These are phyloP conservation scores for Eilema sororculum DNA, from an alignment of 2,888 invertebrate species.

Conservation along the genomic window DNA sequence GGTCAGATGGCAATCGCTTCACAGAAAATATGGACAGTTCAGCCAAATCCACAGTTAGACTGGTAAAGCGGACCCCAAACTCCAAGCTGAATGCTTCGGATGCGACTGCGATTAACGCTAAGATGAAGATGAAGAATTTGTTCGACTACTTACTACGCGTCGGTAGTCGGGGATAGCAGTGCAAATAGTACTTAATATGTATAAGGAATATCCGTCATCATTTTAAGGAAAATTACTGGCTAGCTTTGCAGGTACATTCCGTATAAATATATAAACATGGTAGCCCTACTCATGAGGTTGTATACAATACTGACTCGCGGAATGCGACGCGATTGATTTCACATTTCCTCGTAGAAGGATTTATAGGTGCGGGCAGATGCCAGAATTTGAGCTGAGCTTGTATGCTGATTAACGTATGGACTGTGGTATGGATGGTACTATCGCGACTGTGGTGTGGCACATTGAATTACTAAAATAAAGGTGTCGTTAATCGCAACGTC, in stretches of 20 bases:
- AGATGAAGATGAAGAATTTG: too few relatives aligned
- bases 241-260: background rate
- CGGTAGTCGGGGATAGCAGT: too few relatives aligned
- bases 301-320: conserved; percentile 27
- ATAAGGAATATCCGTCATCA: too few relatives aligned
- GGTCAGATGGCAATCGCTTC: too few relatives aligned
- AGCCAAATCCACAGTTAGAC: too few relatives aligned
- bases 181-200: too few relatives aligned
- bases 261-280: background rate
- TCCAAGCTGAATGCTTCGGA: too few relatives aligned
- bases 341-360: conserved; percentile 47
- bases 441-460: background rate
- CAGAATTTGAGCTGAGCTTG: conserved; percentile 15
- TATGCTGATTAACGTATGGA: too few relatives aligned
- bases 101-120: too few relatives aligned
- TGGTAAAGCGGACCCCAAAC: too few relatives aligned
- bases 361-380: conserved; percentile 29
- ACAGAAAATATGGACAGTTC: too few relatives aligned
- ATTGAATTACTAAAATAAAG: background rate
- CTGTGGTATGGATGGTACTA: background rate
- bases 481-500: background rate
- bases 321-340: conserved; percentile 46
- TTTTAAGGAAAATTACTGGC: background rate
- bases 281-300: conserved; percentile 3
- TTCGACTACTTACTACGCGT: too few relatives aligned